Evolutionary conservation across 2,797 vertebrate genomes (phyloP).

Genomic region (Acropternis orthonyx): DNA sequence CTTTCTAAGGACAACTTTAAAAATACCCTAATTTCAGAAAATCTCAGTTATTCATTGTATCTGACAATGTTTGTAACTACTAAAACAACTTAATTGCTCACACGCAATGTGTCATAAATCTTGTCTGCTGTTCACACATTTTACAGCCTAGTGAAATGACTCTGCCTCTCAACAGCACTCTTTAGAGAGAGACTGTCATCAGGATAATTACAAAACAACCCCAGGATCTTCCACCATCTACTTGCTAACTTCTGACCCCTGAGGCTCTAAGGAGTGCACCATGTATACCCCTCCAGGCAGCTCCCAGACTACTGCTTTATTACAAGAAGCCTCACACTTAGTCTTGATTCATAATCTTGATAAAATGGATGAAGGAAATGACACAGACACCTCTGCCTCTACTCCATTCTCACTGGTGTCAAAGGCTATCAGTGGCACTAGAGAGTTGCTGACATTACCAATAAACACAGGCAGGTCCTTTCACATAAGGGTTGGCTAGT

Average conservation of each 20-base stretch:
- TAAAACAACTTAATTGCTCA: neutral
- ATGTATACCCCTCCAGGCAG: neutral
- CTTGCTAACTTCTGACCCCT: neutral
- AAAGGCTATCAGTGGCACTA: neutral
- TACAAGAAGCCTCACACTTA: neutral
- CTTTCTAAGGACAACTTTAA: neutral
- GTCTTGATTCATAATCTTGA: neutral
- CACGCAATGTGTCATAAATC: neutral
- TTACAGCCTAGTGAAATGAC: neutral
- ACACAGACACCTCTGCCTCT: neutral
- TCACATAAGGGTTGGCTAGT: neutral
- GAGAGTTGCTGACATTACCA: neutral
- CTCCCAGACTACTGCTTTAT: neutral
- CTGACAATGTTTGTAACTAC: neutral
- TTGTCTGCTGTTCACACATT: neutral
- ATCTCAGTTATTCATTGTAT: neutral
- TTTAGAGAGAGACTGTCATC: neutral
- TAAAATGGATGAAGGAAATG: neutral
- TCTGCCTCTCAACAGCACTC: neutral
- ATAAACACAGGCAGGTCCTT: neutral
- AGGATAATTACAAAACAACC: neutral
- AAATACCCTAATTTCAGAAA: neutral
- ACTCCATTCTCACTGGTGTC: rapidly evolving
- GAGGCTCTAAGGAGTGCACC: neutral
- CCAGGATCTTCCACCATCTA: neutral